Conservation (phyloP, 2,888 invertebrate species). For the Rhingia campestris region DNA sequence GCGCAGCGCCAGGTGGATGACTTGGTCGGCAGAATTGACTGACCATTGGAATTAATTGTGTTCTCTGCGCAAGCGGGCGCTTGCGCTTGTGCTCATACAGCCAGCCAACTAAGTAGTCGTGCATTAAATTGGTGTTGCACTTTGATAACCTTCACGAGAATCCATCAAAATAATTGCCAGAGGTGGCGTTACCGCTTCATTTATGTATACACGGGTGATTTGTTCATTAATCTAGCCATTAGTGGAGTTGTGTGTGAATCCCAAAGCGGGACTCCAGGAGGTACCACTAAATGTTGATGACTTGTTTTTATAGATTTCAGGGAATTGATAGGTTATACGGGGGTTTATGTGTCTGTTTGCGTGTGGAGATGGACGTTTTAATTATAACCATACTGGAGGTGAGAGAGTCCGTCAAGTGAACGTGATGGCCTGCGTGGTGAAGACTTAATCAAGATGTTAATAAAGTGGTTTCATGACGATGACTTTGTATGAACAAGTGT, state of each 20-base stretch:
- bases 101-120: conserved; percentile 42
- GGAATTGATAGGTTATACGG: conserved; percentile 17
- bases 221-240: conserved; percentile 61
- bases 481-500: conserved; percentile 5
- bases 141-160: conserved; percentile 55
- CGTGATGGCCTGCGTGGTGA: not conserved
- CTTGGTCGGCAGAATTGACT: conserved; percentile 34
- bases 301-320: conserved; percentile 14
- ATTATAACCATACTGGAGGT: conserved; percentile 26
- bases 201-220: conserved; percentile 53
- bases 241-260: conserved; percentile 27
- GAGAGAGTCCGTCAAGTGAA: not conserved
- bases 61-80: conserved; percentile 10
- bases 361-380: conserved; percentile 30
- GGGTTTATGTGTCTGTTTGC: not conserved
- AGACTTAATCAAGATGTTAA: conserved; percentile 16
- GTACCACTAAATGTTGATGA: not conserved
- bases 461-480: conserved; percentile 14
- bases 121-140: conserved; percentile 63
- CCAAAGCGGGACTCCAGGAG: conserved; percentile 2
- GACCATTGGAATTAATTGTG: conserved; percentile 54
- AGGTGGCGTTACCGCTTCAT: conserved; percentile 65
- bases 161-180: conserved; percentile 62
- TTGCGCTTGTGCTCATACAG: no score
- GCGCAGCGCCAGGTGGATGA: conserved; percentile 5